A percentile compares a stretch with the other conserved stretches of the same genome.
These are phyloP conservation scores for Calosoma granatense DNA, from an alignment of 1,140 invertebrate species.

Conservation along the genomic window DNA sequence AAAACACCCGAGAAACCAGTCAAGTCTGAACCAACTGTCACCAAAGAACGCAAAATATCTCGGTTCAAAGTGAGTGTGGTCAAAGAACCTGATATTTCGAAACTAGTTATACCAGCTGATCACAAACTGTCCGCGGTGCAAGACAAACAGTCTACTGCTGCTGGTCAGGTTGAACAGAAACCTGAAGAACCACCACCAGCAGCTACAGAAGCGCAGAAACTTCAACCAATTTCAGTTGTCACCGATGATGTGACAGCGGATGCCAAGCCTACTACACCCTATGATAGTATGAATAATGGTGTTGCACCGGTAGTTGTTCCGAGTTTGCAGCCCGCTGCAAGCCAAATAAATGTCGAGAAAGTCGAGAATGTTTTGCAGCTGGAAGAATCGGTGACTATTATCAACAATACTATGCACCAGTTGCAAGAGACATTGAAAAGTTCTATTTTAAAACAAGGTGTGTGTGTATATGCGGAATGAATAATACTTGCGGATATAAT, in stretches of 20 bases:
- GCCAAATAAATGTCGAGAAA: background rate
- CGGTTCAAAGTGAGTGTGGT: constrained; percentile 34
- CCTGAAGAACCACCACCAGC: constrained; percentile 1
- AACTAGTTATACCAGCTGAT: constrained; percentile 18
- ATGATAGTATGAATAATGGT: background rate
- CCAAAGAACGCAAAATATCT: constrained; percentile 14
- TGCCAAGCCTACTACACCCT: background rate
- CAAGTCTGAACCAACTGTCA: constrained; percentile 9
- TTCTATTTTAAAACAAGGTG: background rate
- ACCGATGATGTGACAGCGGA: background rate
- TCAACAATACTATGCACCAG: background rate
- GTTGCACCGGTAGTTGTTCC: background rate
- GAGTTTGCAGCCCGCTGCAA: too few relatives aligned
- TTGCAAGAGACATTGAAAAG: background rate
- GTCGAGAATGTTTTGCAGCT: background rate
- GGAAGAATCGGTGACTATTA: background rate
- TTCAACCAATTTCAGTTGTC: constrained; percentile 1
- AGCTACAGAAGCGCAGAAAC: background rate
- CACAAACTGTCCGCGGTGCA: background rate
- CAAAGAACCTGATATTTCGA: constrained; percentile 29
- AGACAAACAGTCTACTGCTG: background rate
- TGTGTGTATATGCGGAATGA: background rate
- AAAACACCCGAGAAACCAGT: constrained; percentile 10
- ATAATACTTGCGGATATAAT: too few relatives aligned
- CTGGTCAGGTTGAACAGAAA: background rate